Conservation (phyloP, 2,113 vertebrate species). For the Amia ocellicauda region DNA sequence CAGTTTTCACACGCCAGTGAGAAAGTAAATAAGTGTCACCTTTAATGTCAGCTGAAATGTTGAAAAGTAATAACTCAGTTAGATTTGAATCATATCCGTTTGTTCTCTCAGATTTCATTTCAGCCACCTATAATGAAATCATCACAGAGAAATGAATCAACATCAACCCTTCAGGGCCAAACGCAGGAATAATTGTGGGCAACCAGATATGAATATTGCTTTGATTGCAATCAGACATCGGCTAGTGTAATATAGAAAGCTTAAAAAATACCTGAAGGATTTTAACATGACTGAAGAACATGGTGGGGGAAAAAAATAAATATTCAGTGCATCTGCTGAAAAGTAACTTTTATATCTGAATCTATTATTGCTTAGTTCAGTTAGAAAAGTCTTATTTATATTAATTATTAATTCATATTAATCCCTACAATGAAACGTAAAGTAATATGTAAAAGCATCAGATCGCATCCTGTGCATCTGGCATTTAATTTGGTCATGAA, state of each 20-base stretch:
- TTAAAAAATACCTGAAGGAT: too few species aligned
- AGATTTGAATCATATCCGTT: background rate
- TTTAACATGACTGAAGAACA: too few species aligned
- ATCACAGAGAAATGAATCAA: slow-evolving; percentile 2
- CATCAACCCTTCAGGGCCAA: background rate
- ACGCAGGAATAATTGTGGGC: background rate
- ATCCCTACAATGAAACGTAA: too few species aligned
- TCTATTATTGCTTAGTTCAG: too few species aligned
- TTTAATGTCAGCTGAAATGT: background rate
- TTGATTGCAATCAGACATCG: background rate
- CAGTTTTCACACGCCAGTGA: background rate
- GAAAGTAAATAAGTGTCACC: slow-evolving; percentile 15
- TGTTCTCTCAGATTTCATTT: slow-evolving; percentile 4
- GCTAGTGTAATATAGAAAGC: background rate
- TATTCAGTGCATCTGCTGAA: background rate
- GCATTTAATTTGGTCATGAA: too few species aligned
- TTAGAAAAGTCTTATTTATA: too few species aligned
- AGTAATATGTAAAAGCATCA: too few species aligned
- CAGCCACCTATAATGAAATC: slow-evolving; percentile 14
- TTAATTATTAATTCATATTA: too few species aligned
- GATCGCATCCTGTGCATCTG: too few species aligned
- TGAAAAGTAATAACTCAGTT: slow-evolving; percentile 9
- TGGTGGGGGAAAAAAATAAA: too few species aligned
- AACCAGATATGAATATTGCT: background rate
- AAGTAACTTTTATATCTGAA: too few species aligned